Base-by-base conservation (phyloP, 1,140 invertebrate species). In the Drosophila oshimai region DNA sequence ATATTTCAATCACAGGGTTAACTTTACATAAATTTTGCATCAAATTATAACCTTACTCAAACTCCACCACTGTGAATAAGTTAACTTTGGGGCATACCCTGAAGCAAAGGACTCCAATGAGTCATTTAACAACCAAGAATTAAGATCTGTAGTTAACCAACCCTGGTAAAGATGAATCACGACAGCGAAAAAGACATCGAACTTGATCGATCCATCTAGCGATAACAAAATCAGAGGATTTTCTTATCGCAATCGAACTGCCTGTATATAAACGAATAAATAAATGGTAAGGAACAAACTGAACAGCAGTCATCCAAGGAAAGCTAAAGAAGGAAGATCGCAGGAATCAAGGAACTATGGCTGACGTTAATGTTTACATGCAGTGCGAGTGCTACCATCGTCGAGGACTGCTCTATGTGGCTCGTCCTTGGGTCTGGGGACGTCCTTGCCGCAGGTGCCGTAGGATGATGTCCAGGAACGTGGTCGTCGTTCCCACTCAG, bases 311-410 rank as follows among this genome's bases (percentile, higher is more conserved):
- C 31, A 20, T 15, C n/a, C 7, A 1, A 15, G 15, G 15, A 50
- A 31, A 17, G 1, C 2, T 0, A 17, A 12, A 9, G 2, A 24
- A 12, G 9, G 2, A 3, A 47, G 34, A 12, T 34, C 12, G 6
- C 4, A 13, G 1, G 49, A 33, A 24, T 26, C 29, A 51, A 37
- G 45, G 1, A 37, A 46, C n/a, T 37, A 83, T 37, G 49, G 60
- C 9, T 12, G 45, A 55, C 12, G 28, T 55, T 1, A 29, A 55
- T 0, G 12, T 55, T 5, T 73, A 57, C 41, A 58, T 81, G 7
- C 34, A 64, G 7, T 76, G 68, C 62, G 69, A 80, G 12, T 81
- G 78, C 41, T 26, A 60, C 46, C 77, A 81, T 44, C 73, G 68
- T 1, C 68, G 29, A 6, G 77, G 77, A 36, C 12, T 51, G 2